These are phyloP conservation scores for Perca schrenkii DNA, from an alignment of 2,113 vertebrate genomes.

Conservation along the genomic window DNA sequence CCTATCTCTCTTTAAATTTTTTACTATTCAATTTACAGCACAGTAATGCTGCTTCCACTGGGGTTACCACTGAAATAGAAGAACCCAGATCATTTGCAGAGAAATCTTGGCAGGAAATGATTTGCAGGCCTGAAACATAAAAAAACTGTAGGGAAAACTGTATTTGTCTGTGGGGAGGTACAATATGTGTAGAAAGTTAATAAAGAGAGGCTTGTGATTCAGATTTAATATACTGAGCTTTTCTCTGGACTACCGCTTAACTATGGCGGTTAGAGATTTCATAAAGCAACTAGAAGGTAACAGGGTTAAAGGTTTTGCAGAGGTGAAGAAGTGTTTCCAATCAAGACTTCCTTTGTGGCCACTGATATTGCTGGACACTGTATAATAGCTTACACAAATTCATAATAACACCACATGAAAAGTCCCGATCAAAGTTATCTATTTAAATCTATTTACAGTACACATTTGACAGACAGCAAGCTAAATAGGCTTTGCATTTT, in stretches of 20 bases:
- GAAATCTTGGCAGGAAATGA: slow-evolving; percentile 23
- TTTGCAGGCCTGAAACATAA: slow-evolving; percentile 25
- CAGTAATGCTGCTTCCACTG: slow-evolving; percentile 20
- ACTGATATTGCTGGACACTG: slow-evolving; percentile 24
- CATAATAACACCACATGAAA: slow-evolving; percentile 20
- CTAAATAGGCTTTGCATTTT: slow-evolving; percentile 30
- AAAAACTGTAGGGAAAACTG: slow-evolving; percentile 5
- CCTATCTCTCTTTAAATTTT: slow-evolving; percentile 29
- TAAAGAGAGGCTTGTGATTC: not conserved
- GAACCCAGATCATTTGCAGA: slow-evolving; percentile 27
- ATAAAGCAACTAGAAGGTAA: slow-evolving; percentile 3
- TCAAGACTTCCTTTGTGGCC: slow-evolving; percentile 13
- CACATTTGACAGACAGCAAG: slow-evolving; percentile 34
- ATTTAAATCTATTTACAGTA: not conserved
- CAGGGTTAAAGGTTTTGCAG: slow-evolving; percentile 20
- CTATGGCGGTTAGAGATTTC: not conserved
- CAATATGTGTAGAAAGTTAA: slow-evolving; percentile 22
- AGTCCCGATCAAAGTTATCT: slow-evolving; percentile 11
- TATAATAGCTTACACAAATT: slow-evolving; percentile 20
- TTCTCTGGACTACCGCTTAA: not conserved
- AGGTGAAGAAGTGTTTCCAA: not conserved
- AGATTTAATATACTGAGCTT: not conserved
- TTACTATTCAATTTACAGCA: slow-evolving; percentile 36
- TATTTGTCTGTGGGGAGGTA: slow-evolving; percentile 8
- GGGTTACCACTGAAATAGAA: slow-evolving; percentile 20